Base-by-base conservation (phyloP, 2,113 vertebrate species). In the Gorsachius goisagi region DNA sequence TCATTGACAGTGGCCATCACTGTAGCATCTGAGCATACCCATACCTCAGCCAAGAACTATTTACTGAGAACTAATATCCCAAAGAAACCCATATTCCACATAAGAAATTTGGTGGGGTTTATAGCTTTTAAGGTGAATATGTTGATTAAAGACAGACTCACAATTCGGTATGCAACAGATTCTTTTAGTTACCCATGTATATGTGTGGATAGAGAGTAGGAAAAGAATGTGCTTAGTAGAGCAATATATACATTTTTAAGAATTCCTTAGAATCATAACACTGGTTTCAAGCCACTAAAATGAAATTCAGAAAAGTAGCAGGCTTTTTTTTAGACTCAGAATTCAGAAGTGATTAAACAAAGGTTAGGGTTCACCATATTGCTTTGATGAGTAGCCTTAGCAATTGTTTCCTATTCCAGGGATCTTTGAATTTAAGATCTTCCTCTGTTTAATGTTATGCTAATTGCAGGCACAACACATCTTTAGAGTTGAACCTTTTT, bases 381-480 rank as follows among this genome's bases (percentile, higher is more conserved):
- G 45, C 55, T 89, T 83, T 93, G 80, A 87, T 91, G 78, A 80
- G 62, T 66, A 83, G 22, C 18, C n/a, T 75, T 75, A 71, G 35
- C 28, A 81, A 89, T 87, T 97, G 68, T 90, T 97, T 93, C 68
- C 59, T 76, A 41, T 62, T 78, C 41, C 69, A 81, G 45, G 17
- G 53, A 72, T 69, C 64, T 81, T 86, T 86, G 68, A 89, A 71
- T 94, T 90, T 86, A 81, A 91, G 56, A 64, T 89, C 58, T 68
- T 89, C 37, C 53, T 92, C 73, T 89, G 35, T 93, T 95, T 87
- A 91, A 76, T 82, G 39, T 87, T 92, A 78, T 76, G 73, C 22
- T 85, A 92, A 77, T 72, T 92, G 52, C 80, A 91, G 73, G 39
- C 62, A 8, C 75, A 96, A 93, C 58, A 41, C 80, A 88, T 88